Evolutionary conservation across 1,140 invertebrate genomes (phyloP), one percentile per base, ranked within the genome.

Genomic region (Drosophila nikananu): DNA sequence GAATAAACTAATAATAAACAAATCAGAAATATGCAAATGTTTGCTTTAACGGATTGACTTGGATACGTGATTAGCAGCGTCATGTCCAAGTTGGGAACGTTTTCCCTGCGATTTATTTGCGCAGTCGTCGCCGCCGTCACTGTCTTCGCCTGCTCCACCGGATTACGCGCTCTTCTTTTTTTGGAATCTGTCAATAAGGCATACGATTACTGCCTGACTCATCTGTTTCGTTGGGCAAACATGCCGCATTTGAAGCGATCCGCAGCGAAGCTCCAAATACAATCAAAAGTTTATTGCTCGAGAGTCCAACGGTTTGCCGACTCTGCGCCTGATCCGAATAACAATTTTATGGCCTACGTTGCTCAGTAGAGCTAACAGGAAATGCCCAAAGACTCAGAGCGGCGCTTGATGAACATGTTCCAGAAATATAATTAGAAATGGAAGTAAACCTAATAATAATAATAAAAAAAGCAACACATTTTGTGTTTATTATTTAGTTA

Each of bases 221-320:
- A 86, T 68, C 60, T 46, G 23, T 55, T 70, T 80, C 35, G 71
- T 74, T 86, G 77, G 73, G 58, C 75, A 86, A 86, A 76, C 82
- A 86, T 86, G 68, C 75, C 79, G 51, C 62, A 41, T 46, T 51
- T 71, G 57, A 74, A 86, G 48, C 52, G 64, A 52, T 75, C 61
- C 67, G 68, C 54, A 71, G 44, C 62, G 41, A 48, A 70, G 72
- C 58, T 64, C 82, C 83, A 86, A 86, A 75, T 79, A 71, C 77
- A 64, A 81, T 49, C 77, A 81, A 75, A 74, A 75, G 78, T 75
- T 82, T 81, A 81, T 86, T 86, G 60, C 52, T 70, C 66, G 71
- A 35, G 67, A 73, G 71, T 73, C 67, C 71, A 73, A 73, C 67
- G 71, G 71, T 52, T 71, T 73, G 48, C 46, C 51, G 66, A 42